Evolutionary conservation across 2,113 vertebrate species (phyloP).

Genomic region (Myrmophylax atrothorax): DNA sequence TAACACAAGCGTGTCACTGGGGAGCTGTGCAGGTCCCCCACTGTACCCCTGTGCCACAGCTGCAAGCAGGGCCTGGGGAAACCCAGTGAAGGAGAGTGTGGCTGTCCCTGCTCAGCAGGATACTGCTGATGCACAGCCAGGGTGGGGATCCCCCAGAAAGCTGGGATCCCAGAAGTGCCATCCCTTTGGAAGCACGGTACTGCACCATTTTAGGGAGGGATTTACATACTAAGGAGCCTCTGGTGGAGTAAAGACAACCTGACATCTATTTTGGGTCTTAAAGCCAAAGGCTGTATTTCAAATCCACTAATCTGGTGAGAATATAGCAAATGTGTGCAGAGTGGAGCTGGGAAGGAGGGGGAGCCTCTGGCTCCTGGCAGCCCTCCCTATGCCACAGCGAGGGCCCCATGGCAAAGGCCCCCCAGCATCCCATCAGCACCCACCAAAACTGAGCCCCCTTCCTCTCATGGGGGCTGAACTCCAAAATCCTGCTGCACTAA

Average conservation of each 20-base stretch:
- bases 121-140: rapidly evolving
- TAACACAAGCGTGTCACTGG: background rate
- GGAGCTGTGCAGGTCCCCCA: background rate
- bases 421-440: background rate
- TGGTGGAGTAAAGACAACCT: background rate
- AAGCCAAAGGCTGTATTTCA: slow-evolving; percentile 37
- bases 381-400: background rate
- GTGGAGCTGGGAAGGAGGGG: background rate
- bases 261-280: slow-evolving; percentile 24
- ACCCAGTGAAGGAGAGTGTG: rapidly evolving
- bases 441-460: background rate
- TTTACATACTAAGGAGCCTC: slow-evolving; percentile 49
- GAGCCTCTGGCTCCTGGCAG: background rate
- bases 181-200: background rate
- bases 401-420: background rate
- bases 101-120: background rate
- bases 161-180: background rate
- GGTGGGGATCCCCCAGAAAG: background rate
- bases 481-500: background rate
- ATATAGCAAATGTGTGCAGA: background rate
- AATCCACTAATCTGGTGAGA: background rate
- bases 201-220: background rate
- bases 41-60: background rate
- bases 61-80: background rate
- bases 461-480: rapidly evolving